phyloP scores from a whole-genome alignment of 2,888 invertebrate species.

The Parthenolecanium corni region DNA sequence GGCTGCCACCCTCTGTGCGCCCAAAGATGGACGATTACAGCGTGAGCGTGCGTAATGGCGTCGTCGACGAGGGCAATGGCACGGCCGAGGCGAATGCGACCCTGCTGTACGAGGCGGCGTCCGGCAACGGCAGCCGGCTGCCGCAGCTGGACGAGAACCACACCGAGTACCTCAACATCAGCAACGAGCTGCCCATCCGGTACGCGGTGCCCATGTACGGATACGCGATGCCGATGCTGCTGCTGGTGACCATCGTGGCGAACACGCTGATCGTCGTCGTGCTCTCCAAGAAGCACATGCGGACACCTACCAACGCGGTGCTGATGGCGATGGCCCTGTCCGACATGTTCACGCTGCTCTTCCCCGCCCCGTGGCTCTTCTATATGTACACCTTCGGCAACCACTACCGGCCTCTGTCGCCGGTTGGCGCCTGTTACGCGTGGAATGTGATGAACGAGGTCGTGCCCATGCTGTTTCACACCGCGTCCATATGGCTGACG shows the following conservation, averaged over 20 bases:
- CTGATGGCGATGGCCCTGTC: slow-evolving; percentile 92
- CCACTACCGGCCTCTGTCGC: slow-evolving; percentile 68
- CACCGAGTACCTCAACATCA: slow-evolving; percentile 47
- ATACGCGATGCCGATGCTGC: slow-evolving; percentile 69
- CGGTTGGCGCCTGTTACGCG: slow-evolving; percentile 62
- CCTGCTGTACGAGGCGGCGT: background rate
- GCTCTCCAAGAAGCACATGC: slow-evolving; percentile 78
- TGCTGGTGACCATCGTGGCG: slow-evolving; percentile 76
- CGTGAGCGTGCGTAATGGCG: too few relatives aligned
- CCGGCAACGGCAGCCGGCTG: background rate
- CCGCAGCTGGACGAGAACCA: background rate
- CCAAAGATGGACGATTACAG: too few relatives aligned
- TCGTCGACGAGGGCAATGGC: too few relatives aligned
- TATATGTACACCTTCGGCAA: slow-evolving; percentile 86
- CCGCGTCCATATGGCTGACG: slow-evolving; percentile 88
- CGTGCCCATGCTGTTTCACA: slow-evolving; percentile 80
- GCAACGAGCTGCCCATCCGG: slow-evolving; percentile 52
- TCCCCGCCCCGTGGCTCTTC: slow-evolving; percentile 81
- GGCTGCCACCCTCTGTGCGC: too few relatives aligned
- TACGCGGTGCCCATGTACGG: slow-evolving; percentile 54
- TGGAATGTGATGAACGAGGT: slow-evolving; percentile 72
- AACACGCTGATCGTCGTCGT: slow-evolving; percentile 86
- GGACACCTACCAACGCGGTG: slow-evolving; percentile 82
- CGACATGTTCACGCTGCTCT: slow-evolving; percentile 83
- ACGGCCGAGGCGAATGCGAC: too few relatives aligned